Evolutionary conservation across 2,888 invertebrate genomes (phyloP).

Genomic region (Nomada flava): DNA sequence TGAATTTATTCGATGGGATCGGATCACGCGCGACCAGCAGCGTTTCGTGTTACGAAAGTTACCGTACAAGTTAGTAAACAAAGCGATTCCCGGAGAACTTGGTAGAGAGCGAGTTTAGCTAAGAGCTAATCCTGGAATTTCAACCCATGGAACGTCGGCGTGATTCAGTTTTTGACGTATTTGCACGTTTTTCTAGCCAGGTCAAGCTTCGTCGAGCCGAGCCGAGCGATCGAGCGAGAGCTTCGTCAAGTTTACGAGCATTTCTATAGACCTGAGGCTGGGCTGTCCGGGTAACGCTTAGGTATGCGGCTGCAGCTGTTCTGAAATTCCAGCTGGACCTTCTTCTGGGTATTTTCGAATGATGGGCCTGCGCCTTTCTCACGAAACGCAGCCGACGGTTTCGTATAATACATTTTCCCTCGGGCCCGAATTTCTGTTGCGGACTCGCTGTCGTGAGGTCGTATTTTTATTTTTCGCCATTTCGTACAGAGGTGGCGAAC

Average conservation of each 20-base stretch:
- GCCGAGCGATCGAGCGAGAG: constrained; percentile 20
- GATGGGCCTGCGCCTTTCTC: constrained; percentile 21
- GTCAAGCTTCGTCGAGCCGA: constrained; percentile 13
- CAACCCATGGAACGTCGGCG: background rate
- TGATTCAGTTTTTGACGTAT: background rate
- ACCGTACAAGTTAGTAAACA: background rate
- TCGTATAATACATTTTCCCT: background rate
- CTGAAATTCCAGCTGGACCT: constrained; percentile 59
- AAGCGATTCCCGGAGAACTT: background rate
- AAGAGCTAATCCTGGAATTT: background rate
- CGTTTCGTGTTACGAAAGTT: background rate
- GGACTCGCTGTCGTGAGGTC: background rate
- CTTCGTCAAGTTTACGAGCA: constrained; percentile 65
- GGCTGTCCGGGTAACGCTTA: constrained; percentile 73
- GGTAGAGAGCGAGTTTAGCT: background rate
- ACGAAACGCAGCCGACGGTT: background rate
- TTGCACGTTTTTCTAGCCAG: background rate
- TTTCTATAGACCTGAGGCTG: constrained; percentile 41
- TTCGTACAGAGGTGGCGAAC: too few relatives aligned
- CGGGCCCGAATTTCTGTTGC: background rate
- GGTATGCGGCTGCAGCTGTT: constrained; percentile 74
- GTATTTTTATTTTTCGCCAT: too few relatives aligned
- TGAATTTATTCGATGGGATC: too few relatives aligned
- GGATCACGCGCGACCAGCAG: too few relatives aligned
- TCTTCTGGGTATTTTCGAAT: constrained; percentile 47